Evolutionary conservation across 2,888 invertebrate species (phyloP).

Genomic region (Trichacis sp.): DNA sequence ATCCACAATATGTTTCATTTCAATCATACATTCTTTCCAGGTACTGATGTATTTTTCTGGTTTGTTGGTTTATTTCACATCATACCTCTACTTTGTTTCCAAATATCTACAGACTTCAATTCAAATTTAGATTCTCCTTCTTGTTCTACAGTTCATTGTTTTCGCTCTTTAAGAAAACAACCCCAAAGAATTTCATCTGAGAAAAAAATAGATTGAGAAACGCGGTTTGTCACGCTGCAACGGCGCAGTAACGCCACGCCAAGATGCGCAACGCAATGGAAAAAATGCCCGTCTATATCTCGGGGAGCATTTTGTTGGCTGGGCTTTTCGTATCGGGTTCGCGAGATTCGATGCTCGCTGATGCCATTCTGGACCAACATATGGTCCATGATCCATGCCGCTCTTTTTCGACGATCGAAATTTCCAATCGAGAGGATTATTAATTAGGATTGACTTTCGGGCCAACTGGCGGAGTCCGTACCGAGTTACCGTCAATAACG

Average conservation of each 20-base stretch:
- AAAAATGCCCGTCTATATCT: slow-evolving; percentile 32
- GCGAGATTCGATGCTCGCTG: slow-evolving; percentile 52
- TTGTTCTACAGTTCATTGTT: too few species aligned
- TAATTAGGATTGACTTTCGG: not conserved
- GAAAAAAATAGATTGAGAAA: not conserved
- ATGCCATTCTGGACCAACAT: slow-evolving; percentile 58
- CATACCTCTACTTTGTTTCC: too few species aligned
- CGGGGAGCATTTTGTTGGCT: slow-evolving; percentile 27
- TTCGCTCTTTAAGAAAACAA: too few species aligned
- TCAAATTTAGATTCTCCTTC: too few species aligned
- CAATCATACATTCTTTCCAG: too few species aligned
- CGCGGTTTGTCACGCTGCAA: not conserved
- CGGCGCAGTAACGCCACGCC: not conserved
- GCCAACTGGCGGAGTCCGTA: too few species aligned
- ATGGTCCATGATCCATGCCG: slow-evolving; percentile 60
- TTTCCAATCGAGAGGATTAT: not conserved
- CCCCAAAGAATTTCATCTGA: too few species aligned
- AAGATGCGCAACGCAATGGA: slow-evolving; percentile 12
- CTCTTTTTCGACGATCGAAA: slow-evolving; percentile 45
- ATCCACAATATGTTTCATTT: too few species aligned
- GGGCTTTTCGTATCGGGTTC: slow-evolving; percentile 34
- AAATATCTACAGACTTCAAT: too few species aligned
- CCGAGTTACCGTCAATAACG: too few species aligned
- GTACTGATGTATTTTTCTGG: too few species aligned
- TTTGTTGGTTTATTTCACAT: too few species aligned